Evolutionary conservation across 2,888 invertebrate species (phyloP), one percentile per base, ranked within the genome.

Genomic region (Cataglyphis rosenhaueri): DNA sequence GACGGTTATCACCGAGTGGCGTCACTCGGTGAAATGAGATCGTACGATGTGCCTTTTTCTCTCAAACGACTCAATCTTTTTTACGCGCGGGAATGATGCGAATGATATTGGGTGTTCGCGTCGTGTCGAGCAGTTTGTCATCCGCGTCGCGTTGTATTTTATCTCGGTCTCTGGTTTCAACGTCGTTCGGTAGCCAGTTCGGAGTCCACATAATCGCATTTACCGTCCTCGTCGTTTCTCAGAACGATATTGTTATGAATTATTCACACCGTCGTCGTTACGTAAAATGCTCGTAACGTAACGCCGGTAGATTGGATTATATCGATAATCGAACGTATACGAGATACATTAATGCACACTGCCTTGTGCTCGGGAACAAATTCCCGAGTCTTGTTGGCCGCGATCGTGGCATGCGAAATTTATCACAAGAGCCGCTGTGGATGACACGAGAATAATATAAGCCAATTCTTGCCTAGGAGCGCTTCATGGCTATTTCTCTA

Each of bases 81-180:
- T 41, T 3, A 18, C 4, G 29, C 29, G 38, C 8, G 29, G 15
- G n/a, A 57, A 12, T 8, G 52, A 64, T 6, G 35, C 21, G 74
- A 62, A 62, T 1, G 38, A 35, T n/a, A 41, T 38, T n/a, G 29
- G n/a, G 3, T 8, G 48, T 64, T 52, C n/a, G 64, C 21, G 32
- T 44, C 44, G 44, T 15, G 48, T 48, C 64, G 44, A 48, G 59
- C 82, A 65, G 78, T 85, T 86, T 81, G 78, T 85, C 86, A 76
- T 25, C 62, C 83, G 78, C 70, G 73, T 81, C 18, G 62, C 79
- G 83, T 86, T 86, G 86, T 82, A 82, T 84, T 87, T 87, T 83
- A 86, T 88, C 84, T 55, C 55, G 29, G 52, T 81, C 85, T 84
- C 83, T 55, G 73, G 82, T 88, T 86, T 75, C 74, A 78, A 84